These are phyloP conservation scores for Amblyteles armatorius DNA, from an alignment of 2,888 invertebrate genomes.

Conservation along the genomic window DNA sequence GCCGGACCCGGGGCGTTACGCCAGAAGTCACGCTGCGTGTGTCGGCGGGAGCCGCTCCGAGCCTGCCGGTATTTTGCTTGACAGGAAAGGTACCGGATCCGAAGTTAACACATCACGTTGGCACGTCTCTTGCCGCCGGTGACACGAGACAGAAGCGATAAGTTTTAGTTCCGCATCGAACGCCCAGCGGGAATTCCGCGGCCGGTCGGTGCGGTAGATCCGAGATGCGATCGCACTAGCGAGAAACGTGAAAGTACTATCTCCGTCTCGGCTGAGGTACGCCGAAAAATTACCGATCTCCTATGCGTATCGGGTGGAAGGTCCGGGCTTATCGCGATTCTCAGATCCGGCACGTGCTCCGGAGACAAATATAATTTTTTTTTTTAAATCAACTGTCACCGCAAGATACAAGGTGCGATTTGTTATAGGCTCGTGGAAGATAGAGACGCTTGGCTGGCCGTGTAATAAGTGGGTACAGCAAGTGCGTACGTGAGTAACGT, in stretches of 20 bases:
- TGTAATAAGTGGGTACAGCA: conserved; percentile 12
- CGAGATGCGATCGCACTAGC: conserved; percentile 13
- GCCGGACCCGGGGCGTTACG: background rate
- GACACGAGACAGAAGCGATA: background rate
- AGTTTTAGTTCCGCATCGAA: background rate
- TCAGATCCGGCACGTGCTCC: background rate
- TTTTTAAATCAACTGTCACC: background rate
- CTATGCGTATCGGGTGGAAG: background rate
- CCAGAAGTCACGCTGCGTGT: background rate
- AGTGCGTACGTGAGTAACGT: conserved; percentile 22
- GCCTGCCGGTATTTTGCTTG: background rate
- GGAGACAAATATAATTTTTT: conserved; percentile 3
- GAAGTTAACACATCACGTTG: conserved; percentile 10
- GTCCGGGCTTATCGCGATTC: conserved; percentile 10
- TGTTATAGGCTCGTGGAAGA: conserved; percentile 16
- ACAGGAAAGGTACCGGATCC: background rate
- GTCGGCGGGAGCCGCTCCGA: background rate
- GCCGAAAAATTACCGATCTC: conserved; percentile 16
- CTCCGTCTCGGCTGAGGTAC: conserved; percentile 27
- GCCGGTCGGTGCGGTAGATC: conserved; percentile 1
- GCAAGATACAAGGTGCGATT: conserved; percentile 10
- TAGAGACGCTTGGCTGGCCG: conserved; percentile 4
- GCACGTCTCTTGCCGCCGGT: background rate
- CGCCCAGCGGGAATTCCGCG: conserved; percentile 11
- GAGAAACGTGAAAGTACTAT: conserved; percentile 38